Evolutionary conservation across 2,888 invertebrate genomes (phyloP).

Genomic region (Pachydiplax longipennis): DNA sequence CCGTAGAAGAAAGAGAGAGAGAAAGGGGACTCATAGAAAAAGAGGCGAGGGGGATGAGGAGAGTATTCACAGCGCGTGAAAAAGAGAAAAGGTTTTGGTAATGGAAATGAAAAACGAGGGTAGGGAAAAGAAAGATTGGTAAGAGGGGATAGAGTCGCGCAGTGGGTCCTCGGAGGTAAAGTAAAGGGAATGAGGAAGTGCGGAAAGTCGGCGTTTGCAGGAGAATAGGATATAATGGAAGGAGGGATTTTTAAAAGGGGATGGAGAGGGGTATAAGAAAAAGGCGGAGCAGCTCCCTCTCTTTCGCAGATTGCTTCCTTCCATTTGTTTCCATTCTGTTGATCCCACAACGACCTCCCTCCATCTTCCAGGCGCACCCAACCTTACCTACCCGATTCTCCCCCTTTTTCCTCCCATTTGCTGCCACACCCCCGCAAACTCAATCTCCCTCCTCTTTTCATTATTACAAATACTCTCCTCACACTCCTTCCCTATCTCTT

Average conservation of each 20-base stretch:
- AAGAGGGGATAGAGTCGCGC: neutral
- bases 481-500: neutral
- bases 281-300: conserved; percentile 41
- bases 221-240: neutral
- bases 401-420: neutral
- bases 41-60: neutral
- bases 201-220: neutral
- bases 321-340: conserved; percentile 44
- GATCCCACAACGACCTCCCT: conserved; percentile 25
- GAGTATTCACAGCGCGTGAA: neutral
- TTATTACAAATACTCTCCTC: conserved; percentile 29
- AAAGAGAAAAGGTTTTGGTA: neutral
- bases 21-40: neutral
- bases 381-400: neutral
- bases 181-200: neutral
- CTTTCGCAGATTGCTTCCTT: conserved; percentile 43
- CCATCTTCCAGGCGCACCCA: neutral
- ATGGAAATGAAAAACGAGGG: neutral
- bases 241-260: neutral
- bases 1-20: neutral
- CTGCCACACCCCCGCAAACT: neutral
- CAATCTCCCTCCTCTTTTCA: neutral
- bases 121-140: neutral
- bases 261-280: conserved; percentile 28
- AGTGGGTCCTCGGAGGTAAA: neutral